phyloP scores from a whole-genome alignment of 1,140 invertebrate genomes.

The Laupala kohalensis region DNA sequence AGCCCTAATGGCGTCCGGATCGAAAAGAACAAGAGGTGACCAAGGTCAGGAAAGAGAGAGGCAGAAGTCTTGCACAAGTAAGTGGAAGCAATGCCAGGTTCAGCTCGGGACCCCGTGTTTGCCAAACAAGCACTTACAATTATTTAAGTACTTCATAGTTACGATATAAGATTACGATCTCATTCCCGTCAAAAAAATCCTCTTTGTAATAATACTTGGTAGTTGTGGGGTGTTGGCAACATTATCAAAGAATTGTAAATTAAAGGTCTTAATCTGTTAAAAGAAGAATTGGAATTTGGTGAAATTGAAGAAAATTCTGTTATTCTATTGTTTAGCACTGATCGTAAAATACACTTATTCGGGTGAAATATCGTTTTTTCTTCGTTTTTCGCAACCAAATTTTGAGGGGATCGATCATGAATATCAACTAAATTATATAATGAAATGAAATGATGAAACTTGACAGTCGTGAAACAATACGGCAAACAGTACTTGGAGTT shows the following conservation, averaged over 20 bases:
- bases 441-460: too few relatives aligned
- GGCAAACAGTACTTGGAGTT: too few relatives aligned
- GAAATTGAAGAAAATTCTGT: background rate
- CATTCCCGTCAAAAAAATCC: background rate
- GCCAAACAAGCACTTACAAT: too few relatives aligned
- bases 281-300: background rate
- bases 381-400: background rate
- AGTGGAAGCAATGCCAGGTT: background rate
- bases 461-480: background rate
- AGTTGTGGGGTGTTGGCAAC: too few relatives aligned
- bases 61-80: too few relatives aligned
- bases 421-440: background rate
- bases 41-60: too few relatives aligned
- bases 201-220: background rate
- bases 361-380: background rate
- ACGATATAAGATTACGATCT: too few relatives aligned
- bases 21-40: too few relatives aligned
- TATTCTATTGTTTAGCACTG: background rate
- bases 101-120: too few relatives aligned
- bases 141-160: too few relatives aligned
- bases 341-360: background rate
- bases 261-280: background rate
- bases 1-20: too few relatives aligned
- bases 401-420: background rate
- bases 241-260: background rate